Percentiles rank a stretch among this genome's conserved stretches.
Evolutionary conservation across 2,888 invertebrate genomes (phyloP).

Genomic region (Oxycera nigricornis): DNA sequence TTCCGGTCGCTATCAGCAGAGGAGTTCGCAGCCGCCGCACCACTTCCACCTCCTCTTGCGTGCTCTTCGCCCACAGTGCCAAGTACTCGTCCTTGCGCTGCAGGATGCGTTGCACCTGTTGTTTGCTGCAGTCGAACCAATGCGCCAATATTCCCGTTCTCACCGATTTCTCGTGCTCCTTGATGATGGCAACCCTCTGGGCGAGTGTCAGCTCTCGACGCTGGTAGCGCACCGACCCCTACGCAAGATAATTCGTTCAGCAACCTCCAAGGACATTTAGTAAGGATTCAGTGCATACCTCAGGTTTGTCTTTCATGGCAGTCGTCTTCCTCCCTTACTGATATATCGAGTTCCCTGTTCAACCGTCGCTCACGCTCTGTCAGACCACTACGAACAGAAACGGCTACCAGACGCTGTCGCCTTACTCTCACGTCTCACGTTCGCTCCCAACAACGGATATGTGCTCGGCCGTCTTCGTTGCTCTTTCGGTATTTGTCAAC

Average conservation of each 20-base stretch:
- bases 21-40: slow-evolving; percentile 6
- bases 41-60: background rate
- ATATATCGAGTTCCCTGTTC: background rate
- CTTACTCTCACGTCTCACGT: no score
- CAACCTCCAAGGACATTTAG: no score
- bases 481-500: no score
- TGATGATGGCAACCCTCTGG: background rate
- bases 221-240: background rate
- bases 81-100: slow-evolving; percentile 30
- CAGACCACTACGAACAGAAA: background rate
- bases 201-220: slow-evolving; percentile 12
- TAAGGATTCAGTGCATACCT: no score
- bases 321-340: background rate
- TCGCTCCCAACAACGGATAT: no score
- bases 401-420: background rate
- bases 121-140: background rate
- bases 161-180: background rate
- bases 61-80: slow-evolving; percentile 28
- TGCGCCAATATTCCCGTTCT: background rate
- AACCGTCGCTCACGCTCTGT: background rate
- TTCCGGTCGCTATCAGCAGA: background rate
- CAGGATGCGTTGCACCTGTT: slow-evolving; percentile 36
- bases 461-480: no score
- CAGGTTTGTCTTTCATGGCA: background rate
- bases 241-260: no score